Evolutionary conservation across 2,113 vertebrate species (phyloP), one percentile per base, ranked within the genome.

Genomic region (Plecotus auritus): DNA sequence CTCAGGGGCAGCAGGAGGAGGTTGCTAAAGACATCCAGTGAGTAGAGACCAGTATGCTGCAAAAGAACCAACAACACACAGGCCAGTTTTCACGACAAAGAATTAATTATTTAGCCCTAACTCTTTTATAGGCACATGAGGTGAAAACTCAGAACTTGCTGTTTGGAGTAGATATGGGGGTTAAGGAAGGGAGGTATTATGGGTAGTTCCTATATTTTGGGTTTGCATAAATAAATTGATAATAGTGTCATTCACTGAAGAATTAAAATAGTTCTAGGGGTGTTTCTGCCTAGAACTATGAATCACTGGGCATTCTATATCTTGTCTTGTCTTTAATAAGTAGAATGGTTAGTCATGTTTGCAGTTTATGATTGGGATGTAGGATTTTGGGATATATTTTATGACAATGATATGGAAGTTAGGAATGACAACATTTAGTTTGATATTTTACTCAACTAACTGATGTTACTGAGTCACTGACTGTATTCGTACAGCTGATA

Each of bases 371-470:
- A 87, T 17, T 94, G 80, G 66, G 42, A 17, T 73, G 23, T 85
- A 18, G 10, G 18, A n/a, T 89, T 61, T 72, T 1, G 28, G 26
- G 17, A 22, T 49, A 61, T 73, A 77, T 59, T 83, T 94, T 77
- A 40, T 84, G 40, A 35, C 45, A 35, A 12, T 78, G 54, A 17
- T 49, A 56, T 14, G 30, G 9, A 73, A 10, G 20, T 90, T 66
- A 90, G 13, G 54, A 91, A 70, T 28, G 69, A 61, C 8, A 56
- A 73, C 1, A 51, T 94, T 89, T 92, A 35, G 8, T 56, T 90
- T 92, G 47, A 47, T 84, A 87, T 88, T 85, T 85, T 45, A 35
- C 16, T 96, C 40, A 78, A 18, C 14, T 86, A 78, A 54, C 47
- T 70, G 64, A 49, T 87, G 67, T 14, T 32, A 45, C 26, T 32